Base-by-base conservation (phyloP, 2,888 invertebrate species). In the Erebia palarica region DNA sequence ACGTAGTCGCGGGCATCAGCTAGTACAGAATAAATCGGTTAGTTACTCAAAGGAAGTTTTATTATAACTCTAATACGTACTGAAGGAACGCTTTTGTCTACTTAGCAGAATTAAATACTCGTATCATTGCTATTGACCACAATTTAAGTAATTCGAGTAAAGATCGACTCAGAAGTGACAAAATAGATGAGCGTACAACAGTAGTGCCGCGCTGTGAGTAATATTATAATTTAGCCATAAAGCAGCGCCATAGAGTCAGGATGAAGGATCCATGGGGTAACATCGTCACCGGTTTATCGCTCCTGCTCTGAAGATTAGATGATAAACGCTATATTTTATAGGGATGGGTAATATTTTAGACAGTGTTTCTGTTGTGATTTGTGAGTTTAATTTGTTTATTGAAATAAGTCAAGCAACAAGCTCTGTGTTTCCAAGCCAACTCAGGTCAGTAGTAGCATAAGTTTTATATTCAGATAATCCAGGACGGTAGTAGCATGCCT, bases 151-250 rank as follows among this genome's bases (percentile, higher is more conserved):
- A 42, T 65, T 57, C 67, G 58, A 59, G 59, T 67, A 49, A 8
- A 5, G 18, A 59, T 59, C 67, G 67, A 67, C 16, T n/a, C 7
- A 57, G 1, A 18, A 18, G 3, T 61, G 44, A 61, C 7, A 53
- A 18, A 44, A 44, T 42, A 16, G 1, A 16, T 5, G 3, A 21
- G 13, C 3, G 4, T 49, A 42, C 67, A 49, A 59, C 36, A 51
- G 67, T 67, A 60, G 47, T 16, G 57, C 42, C 67, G 67, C 13
- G 14, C 14, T 49, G 11, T 16, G 53, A 63, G 49, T 21, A 49
- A 16, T 53, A 66, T 67, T 71, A 66, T 72, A 72, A 70, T 70
- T 70, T 65, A 70, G 70, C 65, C 65, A 70, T 70, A 70, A 70
- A 70, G 59, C 44, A 60, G 42, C 65, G 53, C 60, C 67, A 67